Conservation (phyloP, 2,113 vertebrate species). For the Deroptyus accipitrinus region DNA sequence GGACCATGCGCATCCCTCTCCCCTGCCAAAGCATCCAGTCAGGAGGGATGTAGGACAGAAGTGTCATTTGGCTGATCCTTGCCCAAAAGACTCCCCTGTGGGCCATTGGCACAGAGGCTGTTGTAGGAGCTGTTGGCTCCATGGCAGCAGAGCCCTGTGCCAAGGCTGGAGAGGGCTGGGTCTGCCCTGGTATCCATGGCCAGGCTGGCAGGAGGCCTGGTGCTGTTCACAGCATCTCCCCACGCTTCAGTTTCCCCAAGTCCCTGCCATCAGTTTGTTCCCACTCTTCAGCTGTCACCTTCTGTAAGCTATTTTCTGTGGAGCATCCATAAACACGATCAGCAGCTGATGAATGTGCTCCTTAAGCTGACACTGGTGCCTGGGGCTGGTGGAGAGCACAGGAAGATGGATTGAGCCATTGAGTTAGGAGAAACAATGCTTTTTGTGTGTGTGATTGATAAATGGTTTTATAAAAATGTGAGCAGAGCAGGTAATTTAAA, state of each 20-base stretch:
- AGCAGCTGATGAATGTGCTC: neutral
- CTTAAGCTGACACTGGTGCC: neutral
- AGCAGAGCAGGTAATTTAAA: conserved; percentile 14
- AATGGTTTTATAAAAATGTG: neutral
- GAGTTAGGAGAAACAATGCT: conserved; percentile 28
- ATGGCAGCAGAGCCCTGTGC: neutral
- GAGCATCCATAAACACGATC: neutral
- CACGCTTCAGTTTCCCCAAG: neutral
- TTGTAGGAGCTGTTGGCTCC: neutral
- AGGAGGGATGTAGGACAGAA: neutral
- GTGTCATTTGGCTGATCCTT: neutral
- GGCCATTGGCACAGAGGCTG: neutral
- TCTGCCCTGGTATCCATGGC: neutral
- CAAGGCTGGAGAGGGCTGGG: neutral
- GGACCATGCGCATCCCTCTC: neutral
- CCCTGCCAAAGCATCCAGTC: neutral
- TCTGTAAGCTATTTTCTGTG: neutral
- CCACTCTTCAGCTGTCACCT: conserved; percentile 47
- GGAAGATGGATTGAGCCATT: conserved; percentile 51
- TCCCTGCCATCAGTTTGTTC: neutral
- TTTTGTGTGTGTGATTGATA: neutral
- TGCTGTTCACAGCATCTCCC: neutral
- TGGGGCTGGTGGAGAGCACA: neutral
- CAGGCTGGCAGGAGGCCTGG: conserved; percentile 34
- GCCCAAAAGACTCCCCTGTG: neutral